Conservation (phyloP, 1,140 invertebrate genomes). For the Patella vulgata region DNA sequence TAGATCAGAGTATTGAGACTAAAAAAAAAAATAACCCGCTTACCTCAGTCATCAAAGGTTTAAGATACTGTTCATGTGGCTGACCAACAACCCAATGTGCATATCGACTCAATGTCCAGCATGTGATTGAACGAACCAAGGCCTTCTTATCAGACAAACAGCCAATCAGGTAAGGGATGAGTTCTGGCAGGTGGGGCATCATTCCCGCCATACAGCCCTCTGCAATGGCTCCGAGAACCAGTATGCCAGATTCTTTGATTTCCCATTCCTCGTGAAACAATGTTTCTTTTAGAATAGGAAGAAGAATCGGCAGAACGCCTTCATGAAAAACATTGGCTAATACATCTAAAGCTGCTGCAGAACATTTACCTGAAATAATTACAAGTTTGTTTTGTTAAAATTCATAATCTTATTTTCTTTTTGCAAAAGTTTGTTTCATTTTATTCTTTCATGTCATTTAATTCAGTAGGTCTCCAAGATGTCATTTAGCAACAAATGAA, state of each 20-base stretch:
- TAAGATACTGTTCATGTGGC: slow-evolving; percentile 91
- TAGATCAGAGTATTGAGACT: too few relatives aligned
- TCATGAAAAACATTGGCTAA: slow-evolving; percentile 97
- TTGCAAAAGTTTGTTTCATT: too few relatives aligned
- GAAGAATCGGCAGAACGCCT: slow-evolving; percentile 90
- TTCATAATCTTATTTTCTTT: too few relatives aligned
- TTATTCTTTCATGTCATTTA: too few relatives aligned
- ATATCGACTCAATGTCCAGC: slow-evolving; percentile 98
- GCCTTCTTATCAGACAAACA: slow-evolving; percentile 95
- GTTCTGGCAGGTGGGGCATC: slow-evolving; percentile 92
- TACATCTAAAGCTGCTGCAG: slow-evolving; percentile 96
- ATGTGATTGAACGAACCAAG: slow-evolving; percentile 96
- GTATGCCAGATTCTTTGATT: slow-evolving; percentile 95
- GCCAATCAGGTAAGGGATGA: slow-evolving; percentile 95
- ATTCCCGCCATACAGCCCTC: slow-evolving; percentile 99
- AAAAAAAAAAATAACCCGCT: slow-evolving; percentile 23
- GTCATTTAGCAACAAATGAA: too few relatives aligned
- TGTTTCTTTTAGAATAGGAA: slow-evolving; percentile 97
- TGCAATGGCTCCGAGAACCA: slow-evolving; percentile 97
- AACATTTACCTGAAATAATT: slow-evolving; percentile 81
- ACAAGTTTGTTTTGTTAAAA: too few relatives aligned
- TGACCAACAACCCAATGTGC: slow-evolving; percentile 98
- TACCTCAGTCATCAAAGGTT: slow-evolving; percentile 94
- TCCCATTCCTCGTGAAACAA: slow-evolving; percentile 96
- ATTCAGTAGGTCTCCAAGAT: too few relatives aligned